Conservation (phyloP, 2,888 invertebrate species). For the Rapana venosa region DNA sequence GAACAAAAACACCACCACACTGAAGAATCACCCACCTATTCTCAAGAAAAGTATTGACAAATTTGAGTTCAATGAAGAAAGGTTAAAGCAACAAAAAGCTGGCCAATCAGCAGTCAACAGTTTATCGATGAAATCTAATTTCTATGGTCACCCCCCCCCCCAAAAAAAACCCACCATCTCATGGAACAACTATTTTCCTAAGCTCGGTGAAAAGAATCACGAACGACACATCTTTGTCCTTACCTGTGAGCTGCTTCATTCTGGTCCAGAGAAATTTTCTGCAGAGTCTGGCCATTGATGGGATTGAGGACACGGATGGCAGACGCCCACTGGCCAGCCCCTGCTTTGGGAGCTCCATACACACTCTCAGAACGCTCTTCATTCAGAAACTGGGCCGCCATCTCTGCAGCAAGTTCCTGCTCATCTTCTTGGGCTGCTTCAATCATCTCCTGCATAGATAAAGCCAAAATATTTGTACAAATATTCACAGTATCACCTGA, state of each 20-base stretch:
- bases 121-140: too few relatives aligned
- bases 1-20: too few relatives aligned
- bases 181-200: too few relatives aligned
- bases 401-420: slow-evolving; percentile 95
- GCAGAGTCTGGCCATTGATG: slow-evolving; percentile 85
- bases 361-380: slow-evolving; percentile 95
- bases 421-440: slow-evolving; percentile 98
- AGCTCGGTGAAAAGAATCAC: too few relatives aligned
- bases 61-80: too few relatives aligned
- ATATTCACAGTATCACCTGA: too few relatives aligned
- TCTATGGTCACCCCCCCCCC: background rate
- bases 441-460: slow-evolving; percentile 85
- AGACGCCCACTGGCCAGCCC: slow-evolving; percentile 96
- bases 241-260: slow-evolving; percentile 96
- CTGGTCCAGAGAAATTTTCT: slow-evolving; percentile 88
- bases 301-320: slow-evolving; percentile 76
- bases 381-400: slow-evolving; percentile 97
- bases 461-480: background rate
- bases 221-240: background rate
- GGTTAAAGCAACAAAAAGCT: too few relatives aligned
- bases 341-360: slow-evolving; percentile 98
- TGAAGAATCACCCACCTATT: too few relatives aligned
- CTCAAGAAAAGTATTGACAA: too few relatives aligned
- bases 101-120: too few relatives aligned
- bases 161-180: background rate